Percentiles rank a stretch among this genome's conserved stretches.
phyloP scores from a whole-genome alignment of 2,797 vertebrate genomes.

The Mus minutoides region DNA sequence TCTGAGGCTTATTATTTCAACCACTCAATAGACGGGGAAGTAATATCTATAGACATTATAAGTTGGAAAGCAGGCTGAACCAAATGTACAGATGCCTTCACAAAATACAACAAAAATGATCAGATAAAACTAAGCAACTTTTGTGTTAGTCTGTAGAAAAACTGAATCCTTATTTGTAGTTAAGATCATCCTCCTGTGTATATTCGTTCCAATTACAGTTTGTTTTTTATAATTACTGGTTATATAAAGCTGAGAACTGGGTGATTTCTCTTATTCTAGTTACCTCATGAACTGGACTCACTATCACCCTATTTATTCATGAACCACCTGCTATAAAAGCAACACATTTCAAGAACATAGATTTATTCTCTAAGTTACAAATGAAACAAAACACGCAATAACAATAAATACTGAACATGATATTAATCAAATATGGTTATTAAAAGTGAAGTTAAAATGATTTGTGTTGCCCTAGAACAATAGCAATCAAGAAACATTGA shows the following conservation, averaged over 20 bases:
- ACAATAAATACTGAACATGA: constrained; percentile 55
- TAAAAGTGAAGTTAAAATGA: constrained; percentile 59
- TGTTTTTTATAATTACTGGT: neutral
- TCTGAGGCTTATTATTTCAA: neutral
- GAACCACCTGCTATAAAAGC: constrained; percentile 54
- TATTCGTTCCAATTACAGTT: neutral
- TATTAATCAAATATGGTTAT: constrained; percentile 57
- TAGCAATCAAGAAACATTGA: constrained; percentile 62
- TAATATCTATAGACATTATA: neutral
- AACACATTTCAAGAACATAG: constrained; percentile 67
- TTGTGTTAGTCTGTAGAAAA: neutral
- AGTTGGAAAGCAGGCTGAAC: neutral
- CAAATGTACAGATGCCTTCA: neutral
- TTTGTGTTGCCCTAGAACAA: constrained; percentile 33
- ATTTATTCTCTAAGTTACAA: constrained; percentile 72
- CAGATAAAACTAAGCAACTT: neutral
- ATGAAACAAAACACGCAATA: constrained; percentile 58
- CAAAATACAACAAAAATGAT: neutral
- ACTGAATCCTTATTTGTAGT: neutral
- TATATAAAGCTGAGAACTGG: neutral
- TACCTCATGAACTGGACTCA: neutral
- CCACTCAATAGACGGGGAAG: neutral
- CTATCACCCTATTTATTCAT: constrained; percentile 47
- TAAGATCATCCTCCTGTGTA: neutral
- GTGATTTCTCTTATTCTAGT: constrained; percentile 46